Evolutionary conservation across 1,140 invertebrate genomes (phyloP).

Genomic region (Tetramorium alpestre): DNA sequence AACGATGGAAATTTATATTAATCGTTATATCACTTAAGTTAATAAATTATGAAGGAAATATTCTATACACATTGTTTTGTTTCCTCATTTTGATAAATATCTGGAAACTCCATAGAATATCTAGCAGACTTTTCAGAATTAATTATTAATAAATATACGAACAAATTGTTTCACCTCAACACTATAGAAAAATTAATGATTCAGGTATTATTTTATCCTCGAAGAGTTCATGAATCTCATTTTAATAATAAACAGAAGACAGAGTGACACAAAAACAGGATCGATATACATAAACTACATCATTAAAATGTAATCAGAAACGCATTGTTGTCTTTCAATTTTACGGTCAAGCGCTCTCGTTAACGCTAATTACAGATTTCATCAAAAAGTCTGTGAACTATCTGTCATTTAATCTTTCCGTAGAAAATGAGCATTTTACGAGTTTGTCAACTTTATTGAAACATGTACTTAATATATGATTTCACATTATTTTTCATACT

Average conservation of each 20-base stretch:
- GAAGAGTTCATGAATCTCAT: not conserved
- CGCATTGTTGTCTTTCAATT: not conserved
- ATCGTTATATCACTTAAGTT: constrained; percentile 28
- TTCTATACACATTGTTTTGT: not conserved
- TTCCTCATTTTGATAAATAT: not conserved
- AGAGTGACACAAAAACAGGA: not conserved
- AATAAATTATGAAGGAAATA: constrained; percentile 56
- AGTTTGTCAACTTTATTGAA: not conserved
- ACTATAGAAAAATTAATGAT: not conserved
- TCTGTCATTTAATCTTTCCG: not conserved
- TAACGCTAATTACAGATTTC: not conserved
- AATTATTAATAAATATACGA: not conserved
- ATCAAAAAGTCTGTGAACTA: not conserved
- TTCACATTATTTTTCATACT: not conserved
- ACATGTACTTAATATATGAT: not conserved
- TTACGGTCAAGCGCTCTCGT: not conserved
- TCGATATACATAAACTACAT: not conserved
- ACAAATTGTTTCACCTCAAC: not conserved
- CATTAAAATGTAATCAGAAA: too few relatives aligned
- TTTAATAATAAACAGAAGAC: not conserved
- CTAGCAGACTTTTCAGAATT: not conserved
- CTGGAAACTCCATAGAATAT: not conserved
- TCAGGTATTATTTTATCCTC: not conserved
- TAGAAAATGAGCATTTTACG: not conserved
- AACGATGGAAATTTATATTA: constrained; percentile 54